Base-by-base conservation (phyloP, 2,888 invertebrate species). In the Orchestes rusci region DNA sequence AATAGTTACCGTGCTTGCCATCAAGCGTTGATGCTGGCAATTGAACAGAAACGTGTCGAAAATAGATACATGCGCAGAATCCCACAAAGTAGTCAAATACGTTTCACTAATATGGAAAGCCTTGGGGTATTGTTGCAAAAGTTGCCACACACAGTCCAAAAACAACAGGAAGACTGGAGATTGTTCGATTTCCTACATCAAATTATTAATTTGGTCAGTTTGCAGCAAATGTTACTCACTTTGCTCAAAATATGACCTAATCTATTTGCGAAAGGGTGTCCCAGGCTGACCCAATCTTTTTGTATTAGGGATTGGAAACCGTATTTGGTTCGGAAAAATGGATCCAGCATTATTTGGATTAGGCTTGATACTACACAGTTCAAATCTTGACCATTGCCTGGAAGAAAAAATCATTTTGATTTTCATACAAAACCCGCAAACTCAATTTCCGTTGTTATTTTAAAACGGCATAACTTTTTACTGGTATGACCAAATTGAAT, bases 41-140 rank as follows among this genome's bases (percentile, higher is more conserved):
- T 93, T 90, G 63, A 94, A 94, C 46, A 94, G 76, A 72, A 95
- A 95, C 27, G 93, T 93, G 58, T 92, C 91, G 62, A 93, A 93
- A 39, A 94, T 73, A 8, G 93, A 89, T 55, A 91, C 75, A 59
- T 90, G 86, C 10, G 84, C 79, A 19, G 85, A 79, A 69, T 96
- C 95, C 92, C 94, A 94, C 17, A 96, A 66, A 0, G 90, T 84
- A 1, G 91, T 90, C 54, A 97, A 77, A 69, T 92, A 93, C 0
- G 88, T 89, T 70, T 93, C 91, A 13, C 90, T 84, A 72, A 89
- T 92, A 70, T 93, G 89, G 70, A 96, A 94, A 55, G 84, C 80
- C 1, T 82, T 75, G 0, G 93, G 93, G 69, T 82, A 91, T 71
- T 95, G 94, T 56, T 82, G 81, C 56, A 82, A 69, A 39, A 96